phyloP scores from a whole-genome alignment of 2,888 invertebrate genomes.

The Frankliniella intonsa region DNA sequence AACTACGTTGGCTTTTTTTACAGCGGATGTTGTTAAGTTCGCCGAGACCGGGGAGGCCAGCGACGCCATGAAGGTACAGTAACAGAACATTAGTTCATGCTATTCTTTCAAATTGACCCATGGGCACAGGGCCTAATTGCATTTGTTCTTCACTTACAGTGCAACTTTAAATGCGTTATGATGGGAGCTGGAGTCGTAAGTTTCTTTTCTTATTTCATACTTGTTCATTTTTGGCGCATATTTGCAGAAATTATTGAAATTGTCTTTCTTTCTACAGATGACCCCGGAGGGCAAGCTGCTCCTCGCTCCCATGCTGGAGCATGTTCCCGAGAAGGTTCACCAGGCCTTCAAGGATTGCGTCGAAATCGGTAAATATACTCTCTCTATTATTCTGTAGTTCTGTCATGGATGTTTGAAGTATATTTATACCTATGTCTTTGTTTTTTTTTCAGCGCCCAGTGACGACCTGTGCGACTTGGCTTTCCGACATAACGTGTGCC shows the following conservation, averaged over 20 bases:
- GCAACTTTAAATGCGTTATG: conserved; percentile 12
- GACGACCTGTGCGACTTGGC: background rate
- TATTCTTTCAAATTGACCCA: background rate
- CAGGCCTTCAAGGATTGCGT: background rate
- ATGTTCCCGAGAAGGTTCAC: background rate
- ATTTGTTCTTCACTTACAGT: background rate
- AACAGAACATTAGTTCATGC: background rate
- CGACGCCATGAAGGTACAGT: background rate
- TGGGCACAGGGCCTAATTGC: background rate
- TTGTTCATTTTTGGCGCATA: background rate
- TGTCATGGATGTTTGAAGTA: too few relatives aligned
- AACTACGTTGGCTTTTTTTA: background rate
- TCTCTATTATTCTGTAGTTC: too few relatives aligned
- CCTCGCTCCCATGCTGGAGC: background rate
- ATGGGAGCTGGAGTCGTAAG: background rate
- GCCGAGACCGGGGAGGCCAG: background rate
- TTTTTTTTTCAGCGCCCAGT: background rate
- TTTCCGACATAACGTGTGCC: background rate
- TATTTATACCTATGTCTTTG: too few relatives aligned
- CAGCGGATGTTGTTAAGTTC: background rate
- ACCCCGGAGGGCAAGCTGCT: background rate
- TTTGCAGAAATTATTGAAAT: background rate
- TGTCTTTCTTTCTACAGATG: background rate
- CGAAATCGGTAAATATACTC: background rate
- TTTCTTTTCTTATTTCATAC: background rate